These are phyloP conservation scores for Meteorus colon DNA, from an alignment of 2,888 invertebrate genomes.

Conservation along the genomic window DNA sequence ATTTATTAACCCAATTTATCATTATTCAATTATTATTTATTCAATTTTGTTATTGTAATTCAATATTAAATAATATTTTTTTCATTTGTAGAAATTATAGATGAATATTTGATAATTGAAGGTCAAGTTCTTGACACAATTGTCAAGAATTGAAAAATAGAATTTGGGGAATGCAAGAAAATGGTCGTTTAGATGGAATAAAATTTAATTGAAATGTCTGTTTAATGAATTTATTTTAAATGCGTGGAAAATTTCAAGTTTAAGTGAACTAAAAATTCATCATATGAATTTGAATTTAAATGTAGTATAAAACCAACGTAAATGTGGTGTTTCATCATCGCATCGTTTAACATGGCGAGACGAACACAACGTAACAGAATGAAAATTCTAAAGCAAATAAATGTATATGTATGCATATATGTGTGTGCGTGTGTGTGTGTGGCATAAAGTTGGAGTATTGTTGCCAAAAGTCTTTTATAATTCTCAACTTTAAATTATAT, in stretches of 20 bases:
- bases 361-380: not conserved
- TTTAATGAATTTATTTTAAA: not conserved
- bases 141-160: not conserved
- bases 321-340: constrained; percentile 23
- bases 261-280: not conserved
- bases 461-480: constrained; percentile 60
- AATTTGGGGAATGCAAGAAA: not conserved
- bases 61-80: too few species aligned
- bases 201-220: not conserved
- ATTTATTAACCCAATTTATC: constrained; percentile 67
- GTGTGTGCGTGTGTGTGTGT: too few species aligned
- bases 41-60: too few species aligned
- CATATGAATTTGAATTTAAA: not conserved
- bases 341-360: constrained; percentile 2
- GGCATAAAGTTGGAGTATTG: constrained; percentile 56
- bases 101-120: not conserved
- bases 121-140: constrained; percentile 7
- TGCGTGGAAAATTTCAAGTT: constrained; percentile 23
- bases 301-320: not conserved
- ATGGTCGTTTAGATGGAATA: not conserved
- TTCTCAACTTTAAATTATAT: constrained; percentile 48
- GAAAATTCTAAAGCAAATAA: not conserved
- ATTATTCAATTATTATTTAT: too few species aligned
- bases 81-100: too few species aligned
- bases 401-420: too few species aligned